Evolutionary conservation across 2,797 vertebrate species (phyloP).

Genomic region (Chiroxiphia lanceolata): DNA sequence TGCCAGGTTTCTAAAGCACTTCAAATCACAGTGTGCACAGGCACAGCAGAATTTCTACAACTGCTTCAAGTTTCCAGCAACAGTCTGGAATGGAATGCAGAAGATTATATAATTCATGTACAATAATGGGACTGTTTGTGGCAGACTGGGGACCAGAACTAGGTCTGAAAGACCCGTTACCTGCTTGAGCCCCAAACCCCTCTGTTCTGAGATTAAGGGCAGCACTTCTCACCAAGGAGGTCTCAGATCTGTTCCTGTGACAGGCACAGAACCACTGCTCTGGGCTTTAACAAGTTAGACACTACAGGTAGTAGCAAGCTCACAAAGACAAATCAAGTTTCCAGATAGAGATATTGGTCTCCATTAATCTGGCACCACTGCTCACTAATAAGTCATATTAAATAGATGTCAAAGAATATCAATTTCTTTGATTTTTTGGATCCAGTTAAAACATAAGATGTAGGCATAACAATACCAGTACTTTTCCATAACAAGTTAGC

Average conservation of each 20-base stretch:
- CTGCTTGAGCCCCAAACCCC: background rate
- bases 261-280: background rate
- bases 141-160: background rate
- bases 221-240: background rate
- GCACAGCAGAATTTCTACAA: background rate
- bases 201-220: background rate
- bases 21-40: background rate
- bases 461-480: background rate
- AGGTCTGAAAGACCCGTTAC: background rate
- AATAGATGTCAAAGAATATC: background rate
- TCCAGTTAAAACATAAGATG: slow-evolving; percentile 33
- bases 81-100: background rate
- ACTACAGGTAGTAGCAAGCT: background rate
- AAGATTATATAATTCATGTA: background rate
- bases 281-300: background rate
- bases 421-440: slow-evolving; percentile 37
- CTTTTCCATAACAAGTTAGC: background rate
- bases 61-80: background rate
- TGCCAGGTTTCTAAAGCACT: background rate
- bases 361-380: background rate
- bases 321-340: background rate
- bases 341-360: background rate
- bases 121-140: fast-evolving
- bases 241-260: background rate
- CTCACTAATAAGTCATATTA: slow-evolving; percentile 2